Conservation (phyloP, 1,140 invertebrate genomes). For the Hyphantria cunea region DNA sequence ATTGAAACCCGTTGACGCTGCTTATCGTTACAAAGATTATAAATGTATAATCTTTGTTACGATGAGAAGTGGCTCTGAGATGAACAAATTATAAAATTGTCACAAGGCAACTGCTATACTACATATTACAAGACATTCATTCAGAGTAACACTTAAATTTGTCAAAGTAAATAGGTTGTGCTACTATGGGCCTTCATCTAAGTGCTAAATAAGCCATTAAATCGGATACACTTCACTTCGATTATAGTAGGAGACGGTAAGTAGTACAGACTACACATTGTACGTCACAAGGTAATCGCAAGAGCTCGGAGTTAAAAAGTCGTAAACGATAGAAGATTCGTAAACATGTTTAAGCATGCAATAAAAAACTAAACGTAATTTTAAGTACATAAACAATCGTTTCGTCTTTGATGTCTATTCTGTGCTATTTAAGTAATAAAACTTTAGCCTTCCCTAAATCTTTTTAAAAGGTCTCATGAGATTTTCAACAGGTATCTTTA, state of each 20-base stretch:
- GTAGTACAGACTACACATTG: too few species aligned
- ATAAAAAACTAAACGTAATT: constrained; percentile 18
- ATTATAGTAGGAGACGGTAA: constrained; percentile 4
- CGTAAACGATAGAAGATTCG: constrained; percentile 18
- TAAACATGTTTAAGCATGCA: constrained; percentile 27
- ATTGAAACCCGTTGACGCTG: too few species aligned
- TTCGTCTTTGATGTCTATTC: constrained; percentile 52
- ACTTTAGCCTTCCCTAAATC: constrained; percentile 51
- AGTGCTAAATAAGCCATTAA: constrained; percentile 12
- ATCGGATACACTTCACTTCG: not conserved
- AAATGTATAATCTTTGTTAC: too few species aligned
- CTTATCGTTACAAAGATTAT: too few species aligned
- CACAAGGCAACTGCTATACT: too few species aligned
- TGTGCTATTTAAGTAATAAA: constrained; percentile 52
- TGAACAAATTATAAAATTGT: too few species aligned
- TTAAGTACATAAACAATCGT: constrained; percentile 16
- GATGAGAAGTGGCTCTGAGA: too few species aligned
- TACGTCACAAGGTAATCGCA: constrained; percentile 9
- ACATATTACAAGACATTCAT: too few species aligned
- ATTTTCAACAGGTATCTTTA: constrained; percentile 63
- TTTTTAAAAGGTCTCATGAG: constrained; percentile 47
- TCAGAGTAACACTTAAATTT: too few species aligned
- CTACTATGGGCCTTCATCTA: constrained; percentile 2
- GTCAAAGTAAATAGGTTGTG: too few species aligned
- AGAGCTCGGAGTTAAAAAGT: constrained; percentile 6